Percentiles rank a stretch among this genome's conserved stretches.
These are phyloP conservation scores for Xiphophorus birchmanni DNA, from an alignment of 2,797 vertebrate species.

Conservation along the genomic window DNA sequence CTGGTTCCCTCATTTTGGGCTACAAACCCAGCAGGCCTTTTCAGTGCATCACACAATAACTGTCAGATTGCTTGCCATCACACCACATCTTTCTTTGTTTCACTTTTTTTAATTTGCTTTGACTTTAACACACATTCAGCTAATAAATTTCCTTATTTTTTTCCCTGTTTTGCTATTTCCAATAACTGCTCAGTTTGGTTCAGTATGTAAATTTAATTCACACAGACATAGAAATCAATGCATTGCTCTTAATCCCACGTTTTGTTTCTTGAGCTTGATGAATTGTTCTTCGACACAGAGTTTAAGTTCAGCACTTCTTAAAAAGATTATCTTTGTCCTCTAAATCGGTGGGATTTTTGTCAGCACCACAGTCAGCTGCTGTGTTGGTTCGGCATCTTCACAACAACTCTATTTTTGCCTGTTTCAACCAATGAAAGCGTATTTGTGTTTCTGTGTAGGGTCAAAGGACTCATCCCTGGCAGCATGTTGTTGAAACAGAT, in stretches of 20 bases:
- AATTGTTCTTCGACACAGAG: background rate
- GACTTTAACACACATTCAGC: slow-evolving; percentile 22
- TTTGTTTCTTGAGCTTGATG: background rate
- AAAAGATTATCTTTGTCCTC: slow-evolving; percentile 38
- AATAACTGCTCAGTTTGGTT: background rate
- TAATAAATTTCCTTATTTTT: slow-evolving; percentile 20
- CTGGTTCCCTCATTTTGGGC: slow-evolving; percentile 15
- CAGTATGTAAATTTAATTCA: slow-evolving; percentile 23
- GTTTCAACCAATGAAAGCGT: slow-evolving; percentile 63
- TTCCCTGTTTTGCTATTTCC: background rate
- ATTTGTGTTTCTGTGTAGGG: slow-evolving; percentile 67
- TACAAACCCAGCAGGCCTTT: slow-evolving; percentile 30
- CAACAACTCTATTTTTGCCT: slow-evolving; percentile 54
- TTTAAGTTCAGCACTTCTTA: slow-evolving; percentile 14
- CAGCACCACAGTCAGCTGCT: slow-evolving; percentile 70
- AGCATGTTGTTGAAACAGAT: slow-evolving; percentile 67
- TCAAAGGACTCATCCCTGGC: slow-evolving; percentile 67
- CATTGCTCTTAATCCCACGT: background rate
- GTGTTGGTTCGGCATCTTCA: slow-evolving; percentile 56
- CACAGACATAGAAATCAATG: background rate
- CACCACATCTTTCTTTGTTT: slow-evolving; percentile 15
- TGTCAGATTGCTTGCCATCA: slow-evolving; percentile 19
- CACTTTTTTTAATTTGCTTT: slow-evolving; percentile 21
- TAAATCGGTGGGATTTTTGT: slow-evolving; percentile 41
- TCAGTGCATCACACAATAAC: slow-evolving; percentile 45